Percentiles rank a stretch among this genome's conserved stretches.
phyloP scores from a whole-genome alignment of 2,888 invertebrate genomes.

The Cheilosia urbana region DNA sequence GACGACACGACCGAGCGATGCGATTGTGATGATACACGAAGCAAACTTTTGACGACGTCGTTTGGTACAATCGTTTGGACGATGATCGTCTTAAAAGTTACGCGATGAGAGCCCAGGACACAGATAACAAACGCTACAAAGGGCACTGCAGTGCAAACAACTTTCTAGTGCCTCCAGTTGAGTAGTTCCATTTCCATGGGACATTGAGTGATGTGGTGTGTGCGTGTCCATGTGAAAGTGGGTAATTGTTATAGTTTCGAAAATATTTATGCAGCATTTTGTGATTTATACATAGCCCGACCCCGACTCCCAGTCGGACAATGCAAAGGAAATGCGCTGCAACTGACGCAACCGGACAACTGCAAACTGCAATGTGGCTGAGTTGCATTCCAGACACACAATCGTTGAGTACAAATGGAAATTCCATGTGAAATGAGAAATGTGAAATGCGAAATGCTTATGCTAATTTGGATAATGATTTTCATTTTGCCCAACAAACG shows the following conservation, averaged over 20 bases:
- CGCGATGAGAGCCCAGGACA: too few relatives aligned
- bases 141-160: background rate
- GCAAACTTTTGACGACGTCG: too few relatives aligned
- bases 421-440: conserved; percentile 35
- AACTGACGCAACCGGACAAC: conserved; percentile 36
- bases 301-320: conserved; percentile 13
- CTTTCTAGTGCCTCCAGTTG: background rate
- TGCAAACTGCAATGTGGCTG: conserved; percentile 31
- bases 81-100: too few relatives aligned
- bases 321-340: conserved; percentile 27
- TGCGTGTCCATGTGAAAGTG: conserved; percentile 36
- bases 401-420: conserved; percentile 10
- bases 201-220: conserved; percentile 15
- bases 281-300: conserved; percentile 38
- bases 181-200: background rate
- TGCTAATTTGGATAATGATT: conserved; percentile 53
- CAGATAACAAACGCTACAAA: too few relatives aligned
- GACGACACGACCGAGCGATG: too few relatives aligned
- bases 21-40: too few relatives aligned
- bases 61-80: too few relatives aligned
- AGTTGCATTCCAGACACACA: background rate
- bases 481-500: conserved; percentile 25
- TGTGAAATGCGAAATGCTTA: conserved; percentile 46
- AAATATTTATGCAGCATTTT: conserved; percentile 53
- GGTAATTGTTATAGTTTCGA: conserved; percentile 43